A percentile compares a stretch with the other conserved stretches of the same genome.
phyloP scores from a whole-genome alignment of 2,113 vertebrate species.

The Perca flavescens region DNA sequence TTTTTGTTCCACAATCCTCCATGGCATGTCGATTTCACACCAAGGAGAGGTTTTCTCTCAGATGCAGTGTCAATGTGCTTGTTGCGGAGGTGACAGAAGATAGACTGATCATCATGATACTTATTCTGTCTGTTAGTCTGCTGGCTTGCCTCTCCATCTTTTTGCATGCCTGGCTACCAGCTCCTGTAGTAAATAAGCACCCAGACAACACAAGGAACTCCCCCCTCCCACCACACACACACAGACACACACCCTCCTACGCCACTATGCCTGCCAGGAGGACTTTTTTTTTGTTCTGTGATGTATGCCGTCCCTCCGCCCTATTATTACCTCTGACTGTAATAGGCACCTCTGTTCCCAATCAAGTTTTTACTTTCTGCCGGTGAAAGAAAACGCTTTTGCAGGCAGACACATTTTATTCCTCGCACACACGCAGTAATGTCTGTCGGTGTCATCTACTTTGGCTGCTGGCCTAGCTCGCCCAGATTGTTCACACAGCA shows the following conservation, averaged over 20 bases:
- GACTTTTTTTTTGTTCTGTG: slow-evolving; percentile 59
- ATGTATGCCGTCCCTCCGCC: slow-evolving; percentile 63
- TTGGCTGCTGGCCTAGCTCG: slow-evolving; percentile 57
- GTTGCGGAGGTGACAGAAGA: slow-evolving; percentile 40
- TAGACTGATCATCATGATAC: slow-evolving; percentile 39
- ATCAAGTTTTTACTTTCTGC: slow-evolving; percentile 77
- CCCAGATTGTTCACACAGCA: slow-evolving; percentile 68
- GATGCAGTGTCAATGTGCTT: slow-evolving; percentile 24
- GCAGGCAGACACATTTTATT: slow-evolving; percentile 65
- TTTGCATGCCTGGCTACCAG: slow-evolving; percentile 50
- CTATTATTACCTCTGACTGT: slow-evolving; percentile 79
- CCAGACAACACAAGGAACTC: slow-evolving; percentile 52
- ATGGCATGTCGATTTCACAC: slow-evolving; percentile 36
- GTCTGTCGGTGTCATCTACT: slow-evolving; percentile 64
- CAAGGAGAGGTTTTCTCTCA: not conserved
- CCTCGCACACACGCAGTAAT: slow-evolving; percentile 40
- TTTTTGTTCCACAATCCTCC: slow-evolving; percentile 10
- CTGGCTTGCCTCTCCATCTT: slow-evolving; percentile 30
- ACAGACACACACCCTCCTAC: slow-evolving; percentile 42
- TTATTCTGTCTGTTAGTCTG: slow-evolving; percentile 37
- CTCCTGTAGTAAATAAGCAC: slow-evolving; percentile 65
- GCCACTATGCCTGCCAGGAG: slow-evolving; percentile 54
- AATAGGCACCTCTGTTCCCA: slow-evolving; percentile 78
- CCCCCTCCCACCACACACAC: slow-evolving; percentile 29
- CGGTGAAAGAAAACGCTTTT: slow-evolving; percentile 70